A percentile compares a stretch with the other conserved stretches of the same genome.
phyloP scores from a whole-genome alignment of 1,140 invertebrate genomes.

The Alviniconcha marisindica region DNA sequence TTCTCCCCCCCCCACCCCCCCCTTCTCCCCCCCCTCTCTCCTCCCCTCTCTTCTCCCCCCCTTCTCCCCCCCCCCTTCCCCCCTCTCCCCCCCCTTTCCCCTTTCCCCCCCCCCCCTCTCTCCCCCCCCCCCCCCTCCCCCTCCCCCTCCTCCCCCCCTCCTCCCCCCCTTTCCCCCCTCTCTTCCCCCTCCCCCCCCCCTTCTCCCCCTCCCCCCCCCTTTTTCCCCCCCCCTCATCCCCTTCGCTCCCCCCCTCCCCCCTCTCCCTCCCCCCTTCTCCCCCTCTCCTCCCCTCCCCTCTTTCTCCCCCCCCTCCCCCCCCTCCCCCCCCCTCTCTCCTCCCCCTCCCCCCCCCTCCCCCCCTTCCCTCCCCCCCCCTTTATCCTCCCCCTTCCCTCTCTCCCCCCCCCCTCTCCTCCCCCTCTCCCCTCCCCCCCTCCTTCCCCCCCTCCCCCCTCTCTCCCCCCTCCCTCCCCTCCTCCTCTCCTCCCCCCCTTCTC shows the following conservation, averaged over 20 bases:
- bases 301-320: background rate
- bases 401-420: background rate
- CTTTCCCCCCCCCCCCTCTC: background rate
- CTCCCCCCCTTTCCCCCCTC: background rate
- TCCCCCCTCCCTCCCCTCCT: background rate
- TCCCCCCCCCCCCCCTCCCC: too few relatives aligned
- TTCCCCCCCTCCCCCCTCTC: too few relatives aligned
- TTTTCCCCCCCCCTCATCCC: background rate
- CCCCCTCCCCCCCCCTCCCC: too few relatives aligned
- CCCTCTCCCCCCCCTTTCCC: background rate
- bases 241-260: background rate
- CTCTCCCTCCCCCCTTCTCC: background rate
- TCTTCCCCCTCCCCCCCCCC: background rate
- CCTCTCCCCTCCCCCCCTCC: background rate
- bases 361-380: background rate
- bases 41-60: background rate
- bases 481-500: background rate
- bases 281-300: too few relatives aligned
- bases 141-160: background rate
- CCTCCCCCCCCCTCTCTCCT: background rate
- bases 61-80: background rate
- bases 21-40: background rate
- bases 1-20: background rate
- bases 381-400: background rate
- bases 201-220: background rate